phyloP scores from a whole-genome alignment of 2,797 vertebrate genomes.

The Tamandua tetradactyla region DNA sequence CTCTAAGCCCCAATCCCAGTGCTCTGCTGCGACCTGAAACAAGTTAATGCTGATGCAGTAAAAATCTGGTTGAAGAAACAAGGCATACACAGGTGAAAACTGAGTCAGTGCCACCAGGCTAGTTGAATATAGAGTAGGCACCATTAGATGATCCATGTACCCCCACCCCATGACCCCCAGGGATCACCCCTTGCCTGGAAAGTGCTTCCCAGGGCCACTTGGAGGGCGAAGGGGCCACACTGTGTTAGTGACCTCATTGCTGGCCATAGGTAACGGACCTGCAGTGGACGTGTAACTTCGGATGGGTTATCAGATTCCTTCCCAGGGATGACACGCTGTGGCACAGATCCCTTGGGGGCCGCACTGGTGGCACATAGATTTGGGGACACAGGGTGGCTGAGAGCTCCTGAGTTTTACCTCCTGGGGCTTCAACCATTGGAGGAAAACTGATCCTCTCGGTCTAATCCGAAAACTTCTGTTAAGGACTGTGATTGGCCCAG shows the following conservation, averaged over 20 bases:
- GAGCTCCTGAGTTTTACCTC: not conserved
- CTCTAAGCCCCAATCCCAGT: too few species aligned
- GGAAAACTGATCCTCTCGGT: not conserved
- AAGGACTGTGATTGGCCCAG: not conserved
- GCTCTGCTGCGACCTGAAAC: not conserved
- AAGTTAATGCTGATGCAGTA: not conserved
- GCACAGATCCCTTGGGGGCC: not conserved
- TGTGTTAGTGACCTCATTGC: not conserved
- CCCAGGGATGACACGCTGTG: not conserved
- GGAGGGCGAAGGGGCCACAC: not conserved
- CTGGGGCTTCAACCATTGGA: not conserved
- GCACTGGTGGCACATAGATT: not conserved
- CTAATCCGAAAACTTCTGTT: not conserved
- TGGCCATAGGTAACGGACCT: not conserved
- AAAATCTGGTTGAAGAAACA: not conserved
- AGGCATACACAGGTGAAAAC: not conserved
- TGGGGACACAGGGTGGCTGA: not conserved
- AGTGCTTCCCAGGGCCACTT: not conserved
- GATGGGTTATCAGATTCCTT: not conserved
- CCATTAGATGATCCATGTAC: not conserved
- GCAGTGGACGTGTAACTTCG: not conserved
- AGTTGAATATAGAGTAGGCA: not conserved
- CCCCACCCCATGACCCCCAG: not conserved
- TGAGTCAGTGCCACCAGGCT: not conserved
- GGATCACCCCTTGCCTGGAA: not conserved